Percentiles rank a stretch among this genome's conserved stretches.
These are phyloP conservation scores for Noctuana brunneofusca DNA, from an alignment of 2,888 invertebrate genomes.

Conservation along the genomic window DNA sequence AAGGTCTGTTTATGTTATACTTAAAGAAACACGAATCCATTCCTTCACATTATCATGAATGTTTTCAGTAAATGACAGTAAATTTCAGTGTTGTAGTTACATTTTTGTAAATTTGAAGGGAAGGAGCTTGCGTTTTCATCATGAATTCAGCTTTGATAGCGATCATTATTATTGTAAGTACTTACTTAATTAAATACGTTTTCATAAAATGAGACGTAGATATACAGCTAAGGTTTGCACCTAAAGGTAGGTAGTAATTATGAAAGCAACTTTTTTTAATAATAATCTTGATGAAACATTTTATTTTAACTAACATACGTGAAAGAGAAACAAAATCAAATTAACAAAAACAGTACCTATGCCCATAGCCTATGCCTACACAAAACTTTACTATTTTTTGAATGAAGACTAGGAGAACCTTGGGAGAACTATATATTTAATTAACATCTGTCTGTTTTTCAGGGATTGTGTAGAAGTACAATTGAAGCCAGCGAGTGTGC, in stretches of 20 bases:
- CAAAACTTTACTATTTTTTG: no score
- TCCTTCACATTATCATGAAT: background rate
- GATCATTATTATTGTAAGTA: slow-evolving; percentile 36
- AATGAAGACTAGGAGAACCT: no score
- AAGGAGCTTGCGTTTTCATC: background rate
- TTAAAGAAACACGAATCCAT: slow-evolving; percentile 11
- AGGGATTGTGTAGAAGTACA: slow-evolving; percentile 55
- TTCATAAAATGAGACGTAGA: background rate
- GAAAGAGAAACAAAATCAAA: no score
- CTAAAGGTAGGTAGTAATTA: no score
- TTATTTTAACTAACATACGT: no score
- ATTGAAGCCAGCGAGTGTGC: slow-evolving; percentile 54
- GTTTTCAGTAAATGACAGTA: background rate
- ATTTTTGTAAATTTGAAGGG: background rate
- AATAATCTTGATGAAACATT: no score
- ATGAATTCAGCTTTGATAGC: slow-evolving; percentile 21
- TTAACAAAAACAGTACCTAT: no score
- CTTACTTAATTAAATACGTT: slow-evolving; percentile 14
- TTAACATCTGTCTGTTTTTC: slow-evolving; percentile 31
- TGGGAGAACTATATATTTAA: background rate
- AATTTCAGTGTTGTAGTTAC: no score
- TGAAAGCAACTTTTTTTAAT: no score
- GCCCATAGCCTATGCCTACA: no score
- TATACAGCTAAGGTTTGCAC: no score
- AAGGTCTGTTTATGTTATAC: slow-evolving; percentile 4